Evolutionary conservation across 2,113 vertebrate genomes (phyloP).

Genomic region (Phalacrocorax brasilianus): DNA sequence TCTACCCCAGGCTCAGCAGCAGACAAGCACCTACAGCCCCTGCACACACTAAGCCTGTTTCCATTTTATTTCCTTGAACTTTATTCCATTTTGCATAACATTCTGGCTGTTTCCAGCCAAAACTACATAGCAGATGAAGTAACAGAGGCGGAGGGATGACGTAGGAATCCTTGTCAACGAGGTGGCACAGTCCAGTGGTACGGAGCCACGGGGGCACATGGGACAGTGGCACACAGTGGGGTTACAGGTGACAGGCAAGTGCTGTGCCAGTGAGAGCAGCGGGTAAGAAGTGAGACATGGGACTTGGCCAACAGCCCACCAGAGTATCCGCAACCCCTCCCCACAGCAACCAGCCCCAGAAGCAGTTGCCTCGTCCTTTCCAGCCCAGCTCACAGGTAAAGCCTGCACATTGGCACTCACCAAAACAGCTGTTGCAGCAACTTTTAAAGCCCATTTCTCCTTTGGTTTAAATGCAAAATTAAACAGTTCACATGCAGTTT

Average conservation of each 20-base stretch:
- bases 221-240: neutral
- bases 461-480: constrained; percentile 46
- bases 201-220: neutral
- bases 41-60: rapidly evolving
- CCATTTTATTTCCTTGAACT: constrained; percentile 5
- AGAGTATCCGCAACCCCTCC: neutral
- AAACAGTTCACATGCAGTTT: neutral
- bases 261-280: constrained; percentile 14
- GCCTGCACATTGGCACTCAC: neutral
- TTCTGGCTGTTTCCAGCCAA: neutral
- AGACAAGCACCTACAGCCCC: neutral
- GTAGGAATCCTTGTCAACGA: neutral
- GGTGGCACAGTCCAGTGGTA: neutral
- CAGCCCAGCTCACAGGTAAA: neutral
- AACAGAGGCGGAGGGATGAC: neutral
- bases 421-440: neutral
- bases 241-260: neutral
- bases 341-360: neutral
- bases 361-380: neutral
- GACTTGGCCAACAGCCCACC: neutral
- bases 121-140: neutral
- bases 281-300: neutral
- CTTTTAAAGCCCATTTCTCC: constrained; percentile 14
- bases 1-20: neutral
- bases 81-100: constrained; percentile 53